These are phyloP conservation scores for Mus spicilegus DNA, from an alignment of 2,113 vertebrate genomes.

Conservation along the genomic window DNA sequence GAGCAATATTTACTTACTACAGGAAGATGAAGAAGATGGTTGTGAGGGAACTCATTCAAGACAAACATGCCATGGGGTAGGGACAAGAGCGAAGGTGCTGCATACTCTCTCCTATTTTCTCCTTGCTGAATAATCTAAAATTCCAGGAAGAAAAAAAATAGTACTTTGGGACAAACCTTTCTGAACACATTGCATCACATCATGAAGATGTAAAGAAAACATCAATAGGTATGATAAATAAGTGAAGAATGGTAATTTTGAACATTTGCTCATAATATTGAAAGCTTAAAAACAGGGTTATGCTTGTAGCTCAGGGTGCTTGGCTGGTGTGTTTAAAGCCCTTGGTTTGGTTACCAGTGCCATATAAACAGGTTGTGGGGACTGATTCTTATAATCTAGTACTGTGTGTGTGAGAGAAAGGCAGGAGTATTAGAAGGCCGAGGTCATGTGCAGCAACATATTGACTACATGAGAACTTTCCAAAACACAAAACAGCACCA, in stretches of 20 bases:
- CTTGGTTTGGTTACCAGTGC: neutral
- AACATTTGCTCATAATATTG: neutral
- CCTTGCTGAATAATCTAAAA: neutral
- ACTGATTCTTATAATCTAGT: neutral
- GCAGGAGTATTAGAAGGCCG: neutral
- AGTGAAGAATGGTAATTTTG: neutral
- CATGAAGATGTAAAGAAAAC: neutral
- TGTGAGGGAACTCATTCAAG: neutral
- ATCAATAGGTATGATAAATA: neutral
- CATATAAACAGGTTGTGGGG: neutral
- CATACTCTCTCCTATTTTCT: fast-evolving
- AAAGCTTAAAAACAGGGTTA: neutral
- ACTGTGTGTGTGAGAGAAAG: neutral
- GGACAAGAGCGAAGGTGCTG: neutral
- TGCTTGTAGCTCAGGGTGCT: neutral
- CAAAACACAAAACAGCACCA: neutral
- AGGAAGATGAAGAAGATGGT: neutral
- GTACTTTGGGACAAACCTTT: neutral
- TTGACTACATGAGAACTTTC: neutral
- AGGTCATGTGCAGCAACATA: neutral
- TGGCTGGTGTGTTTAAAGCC: neutral
- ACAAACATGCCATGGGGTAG: neutral
- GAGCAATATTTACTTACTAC: neutral
- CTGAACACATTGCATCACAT: no score
- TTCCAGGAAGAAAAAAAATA: neutral